A percentile compares a stretch with the other conserved stretches of the same genome.
Conservation (phyloP, 2,888 invertebrate species). For the Chrysina gloriosa region DNA sequence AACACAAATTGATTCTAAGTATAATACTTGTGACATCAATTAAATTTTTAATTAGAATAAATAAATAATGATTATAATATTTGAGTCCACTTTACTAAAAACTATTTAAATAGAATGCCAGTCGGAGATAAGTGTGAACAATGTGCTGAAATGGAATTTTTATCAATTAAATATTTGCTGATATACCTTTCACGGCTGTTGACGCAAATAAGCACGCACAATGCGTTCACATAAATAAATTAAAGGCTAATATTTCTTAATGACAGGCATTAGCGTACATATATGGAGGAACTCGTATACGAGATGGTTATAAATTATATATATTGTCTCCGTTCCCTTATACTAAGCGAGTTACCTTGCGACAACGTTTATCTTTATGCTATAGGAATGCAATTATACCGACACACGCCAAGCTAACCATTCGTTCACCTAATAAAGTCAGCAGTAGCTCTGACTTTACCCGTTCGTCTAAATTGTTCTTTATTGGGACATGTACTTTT, state of each 20-base stretch:
- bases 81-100: no score
- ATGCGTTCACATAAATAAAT: conserved; percentile 9
- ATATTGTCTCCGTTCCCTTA: conserved; percentile 13
- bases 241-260: conserved; percentile 29
- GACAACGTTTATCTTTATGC: conserved; percentile 2
- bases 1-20: no score
- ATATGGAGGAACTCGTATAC: conserved; percentile 11
- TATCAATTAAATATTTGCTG: no score
- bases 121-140: no score
- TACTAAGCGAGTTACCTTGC: conserved; percentile 19
- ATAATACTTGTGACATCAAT: no score
- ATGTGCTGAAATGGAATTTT: no score
- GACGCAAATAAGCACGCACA: conserved; percentile 4
- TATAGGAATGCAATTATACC: conserved; percentile 31
- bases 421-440: conserved; percentile 20
- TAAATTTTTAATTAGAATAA: no score
- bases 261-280: not conserved
- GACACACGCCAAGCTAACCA: conserved; percentile 14
- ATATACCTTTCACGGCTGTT: conserved; percentile 5
- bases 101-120: no score
- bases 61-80: no score
- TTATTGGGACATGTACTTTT: conserved; percentile 3
- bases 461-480: conserved; percentile 15
- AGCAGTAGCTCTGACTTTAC: conserved; percentile 1
- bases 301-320: conserved; percentile 19